Base-by-base conservation (phyloP, 2,888 invertebrate species). In the Sisyra nigra region DNA sequence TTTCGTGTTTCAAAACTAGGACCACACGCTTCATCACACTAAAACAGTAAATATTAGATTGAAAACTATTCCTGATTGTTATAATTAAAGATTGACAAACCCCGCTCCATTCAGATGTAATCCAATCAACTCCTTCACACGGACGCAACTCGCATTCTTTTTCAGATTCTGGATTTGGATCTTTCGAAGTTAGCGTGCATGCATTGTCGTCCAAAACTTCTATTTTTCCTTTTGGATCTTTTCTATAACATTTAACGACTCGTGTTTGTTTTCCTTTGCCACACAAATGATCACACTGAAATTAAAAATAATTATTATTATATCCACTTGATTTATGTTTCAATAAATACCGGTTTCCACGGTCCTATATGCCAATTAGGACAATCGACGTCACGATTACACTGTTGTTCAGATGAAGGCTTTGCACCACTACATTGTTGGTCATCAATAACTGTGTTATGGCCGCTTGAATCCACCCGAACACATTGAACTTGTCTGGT, bases 41-140 rank as follows among this genome's bases (percentile, higher is more conserved):
- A 56, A 13, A 58, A 55, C 1, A 17, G 9, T 4, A n/a, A 19
- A 37, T 3, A 32, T 15, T 38, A n/a, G n/a, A 33, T 24, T 24
- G 41, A 18, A 39, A 19, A 10, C 14, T 31, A 32, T 15, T 9
- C 7, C 10, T 13, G 4, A 37, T 8, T 15, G 2, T 5, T 34
- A 31, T 8, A 14, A 18, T 11, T 19, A 34, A 47, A 35, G 11
- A 11, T 5, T 33, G 17, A 64, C 76, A 74, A 65, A 93, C 93
- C 52, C 89, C 87, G 51, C 76, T 75, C 93, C 93, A 94, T 34
- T 80, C 76, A 0, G 88, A 79, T 6, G 78, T 65, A 41, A 91
- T 75, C 91, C 92, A 94, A 58, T 92, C 92, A 8, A 91, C 79
- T 4, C 92, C 93, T 46, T 84, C 86, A 56, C 93, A 94, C 0